Percentiles rank a stretch among this genome's conserved stretches.
These are phyloP conservation scores for Entomobrya multifasciata DNA, from an alignment of 2,888 invertebrate species.

Conservation along the genomic window DNA sequence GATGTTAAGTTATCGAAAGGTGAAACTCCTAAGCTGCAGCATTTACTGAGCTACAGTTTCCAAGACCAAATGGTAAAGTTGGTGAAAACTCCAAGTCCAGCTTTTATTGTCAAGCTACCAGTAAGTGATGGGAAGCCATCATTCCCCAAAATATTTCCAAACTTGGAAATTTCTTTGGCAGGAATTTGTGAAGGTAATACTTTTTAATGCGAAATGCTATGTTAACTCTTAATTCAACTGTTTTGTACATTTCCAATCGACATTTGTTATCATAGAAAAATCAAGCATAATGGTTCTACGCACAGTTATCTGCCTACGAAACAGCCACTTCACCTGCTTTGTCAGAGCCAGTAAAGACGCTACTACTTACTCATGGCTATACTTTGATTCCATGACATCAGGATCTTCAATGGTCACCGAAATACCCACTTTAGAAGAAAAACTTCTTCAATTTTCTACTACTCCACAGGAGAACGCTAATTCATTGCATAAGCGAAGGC, in stretches of 20 bases:
- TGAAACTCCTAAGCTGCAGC: neutral
- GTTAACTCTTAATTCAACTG: no score
- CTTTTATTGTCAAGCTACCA: neutral
- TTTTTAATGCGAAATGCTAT: no score
- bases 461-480: neutral
- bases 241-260: no score
- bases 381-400: neutral
- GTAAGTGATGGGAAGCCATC: neutral
- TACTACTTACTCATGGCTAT: neutral
- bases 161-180: neutral
- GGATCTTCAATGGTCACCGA: neutral
- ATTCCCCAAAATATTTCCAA: neutral
- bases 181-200: neutral
- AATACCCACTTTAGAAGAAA: neutral
- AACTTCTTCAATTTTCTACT: neutral
- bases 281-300: neutral
- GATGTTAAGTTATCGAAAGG: neutral
- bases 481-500: neutral
- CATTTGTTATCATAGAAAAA: neutral
- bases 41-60: neutral
- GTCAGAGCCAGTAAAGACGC: neutral
- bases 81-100: neutral
- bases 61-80: neutral
- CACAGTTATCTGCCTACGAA: neutral
- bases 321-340: neutral